Conservation (phyloP, 2,113 vertebrate species). For the Megaceryle maxima region DNA sequence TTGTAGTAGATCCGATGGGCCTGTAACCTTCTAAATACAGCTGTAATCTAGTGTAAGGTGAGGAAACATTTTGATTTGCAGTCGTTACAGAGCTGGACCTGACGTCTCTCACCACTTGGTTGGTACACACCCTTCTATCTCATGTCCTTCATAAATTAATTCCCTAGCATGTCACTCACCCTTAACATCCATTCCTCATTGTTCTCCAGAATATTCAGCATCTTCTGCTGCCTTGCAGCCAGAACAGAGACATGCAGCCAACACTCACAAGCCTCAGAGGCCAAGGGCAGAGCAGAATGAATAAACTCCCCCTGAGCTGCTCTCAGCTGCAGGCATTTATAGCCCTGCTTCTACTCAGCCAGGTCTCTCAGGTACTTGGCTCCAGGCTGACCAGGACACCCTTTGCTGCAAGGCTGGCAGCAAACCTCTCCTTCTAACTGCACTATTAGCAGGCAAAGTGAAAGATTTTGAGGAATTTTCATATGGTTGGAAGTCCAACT, state of each 20-base stretch:
- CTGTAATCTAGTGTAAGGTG: neutral
- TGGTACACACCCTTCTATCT: neutral
- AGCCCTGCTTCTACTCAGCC: neutral
- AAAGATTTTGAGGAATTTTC: neutral
- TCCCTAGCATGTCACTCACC: neutral
- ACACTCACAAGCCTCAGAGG: neutral
- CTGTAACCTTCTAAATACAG: neutral
- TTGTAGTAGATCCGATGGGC: neutral
- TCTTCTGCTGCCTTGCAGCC: neutral
- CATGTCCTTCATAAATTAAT: neutral
- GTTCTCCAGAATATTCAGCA: neutral
- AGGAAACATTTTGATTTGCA: rapidly evolving
- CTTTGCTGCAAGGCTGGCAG: neutral
- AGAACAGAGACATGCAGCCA: neutral
- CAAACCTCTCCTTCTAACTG: neutral
- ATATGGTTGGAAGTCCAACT: neutral
- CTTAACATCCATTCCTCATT: neutral
- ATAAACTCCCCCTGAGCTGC: neutral
- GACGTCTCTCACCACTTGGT: neutral
- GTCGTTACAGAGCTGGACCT: neutral
- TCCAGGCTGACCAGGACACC: neutral
- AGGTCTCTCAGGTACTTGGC: neutral
- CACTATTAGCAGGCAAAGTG: neutral
- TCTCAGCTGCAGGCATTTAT: neutral
- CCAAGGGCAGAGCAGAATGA: neutral